phyloP scores from a whole-genome alignment of 1,140 invertebrate genomes.

The Drosophila repleta region DNA sequence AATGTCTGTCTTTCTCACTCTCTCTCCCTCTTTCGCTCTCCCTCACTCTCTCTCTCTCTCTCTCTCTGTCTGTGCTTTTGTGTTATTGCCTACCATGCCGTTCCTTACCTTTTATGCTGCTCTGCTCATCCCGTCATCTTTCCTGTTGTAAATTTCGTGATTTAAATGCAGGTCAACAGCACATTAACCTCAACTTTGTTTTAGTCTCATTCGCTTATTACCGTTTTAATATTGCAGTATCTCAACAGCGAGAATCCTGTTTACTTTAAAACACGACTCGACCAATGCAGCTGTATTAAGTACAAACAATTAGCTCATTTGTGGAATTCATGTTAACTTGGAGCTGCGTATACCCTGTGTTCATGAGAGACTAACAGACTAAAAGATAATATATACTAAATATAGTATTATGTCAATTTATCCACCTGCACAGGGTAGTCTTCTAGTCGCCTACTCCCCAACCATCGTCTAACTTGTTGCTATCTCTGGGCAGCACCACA shows the following conservation, averaged over 20 bases:
- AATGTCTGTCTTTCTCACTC: neutral
- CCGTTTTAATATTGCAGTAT: constrained; percentile 33
- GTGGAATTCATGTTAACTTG: neutral
- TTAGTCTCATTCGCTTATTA: constrained; percentile 30
- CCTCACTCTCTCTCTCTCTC: neutral
- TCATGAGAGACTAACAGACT: no score
- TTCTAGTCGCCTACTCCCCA: neutral
- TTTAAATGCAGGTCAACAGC: constrained; percentile 42
- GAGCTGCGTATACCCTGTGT: no score
- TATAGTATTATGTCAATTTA: no score
- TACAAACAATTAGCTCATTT: neutral
- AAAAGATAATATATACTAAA: no score
- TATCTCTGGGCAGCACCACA: constrained; percentile 37
- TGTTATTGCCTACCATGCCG: constrained; percentile 12
- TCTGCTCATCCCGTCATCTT: constrained; percentile 10
- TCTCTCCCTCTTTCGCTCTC: neutral
- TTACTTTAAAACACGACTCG: neutral
- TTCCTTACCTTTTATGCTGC: constrained; percentile 43
- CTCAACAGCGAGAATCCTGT: constrained; percentile 21
- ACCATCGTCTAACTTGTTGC: constrained; percentile 22
- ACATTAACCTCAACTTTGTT: constrained; percentile 33
- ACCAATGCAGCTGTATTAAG: neutral
- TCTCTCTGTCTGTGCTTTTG: neutral
- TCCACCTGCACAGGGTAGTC: neutral
- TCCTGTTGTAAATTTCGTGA: constrained; percentile 35